Conservation (phyloP, 2,113 vertebrate genomes). For the Rousettus leschenaultii region DNA sequence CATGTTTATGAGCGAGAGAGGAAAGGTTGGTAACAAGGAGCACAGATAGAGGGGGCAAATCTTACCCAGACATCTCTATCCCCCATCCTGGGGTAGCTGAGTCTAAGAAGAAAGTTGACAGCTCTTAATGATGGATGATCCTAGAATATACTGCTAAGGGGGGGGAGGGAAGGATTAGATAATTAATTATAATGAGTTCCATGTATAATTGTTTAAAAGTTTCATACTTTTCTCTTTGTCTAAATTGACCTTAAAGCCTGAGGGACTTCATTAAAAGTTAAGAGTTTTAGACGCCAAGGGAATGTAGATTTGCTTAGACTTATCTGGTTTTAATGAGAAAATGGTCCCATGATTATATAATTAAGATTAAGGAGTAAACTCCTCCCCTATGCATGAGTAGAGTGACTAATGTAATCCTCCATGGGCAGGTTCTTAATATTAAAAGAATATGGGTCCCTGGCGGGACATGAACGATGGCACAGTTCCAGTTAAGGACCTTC, state of each 20-base stretch:
- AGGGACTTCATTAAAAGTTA: conserved; percentile 54
- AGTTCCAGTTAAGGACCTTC: neutral
- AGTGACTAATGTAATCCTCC: neutral
- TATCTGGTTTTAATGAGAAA: conserved; percentile 49
- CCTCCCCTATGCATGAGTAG: neutral
- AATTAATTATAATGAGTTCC: conserved; percentile 25
- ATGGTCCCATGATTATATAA: neutral
- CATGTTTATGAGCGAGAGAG: neutral
- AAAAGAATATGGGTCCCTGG: neutral
- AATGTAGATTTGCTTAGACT: conserved; percentile 20
- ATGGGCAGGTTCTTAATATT: neutral
- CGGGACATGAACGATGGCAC: neutral
- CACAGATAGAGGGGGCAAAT: neutral
- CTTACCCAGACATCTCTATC: neutral
- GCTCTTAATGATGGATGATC: neutral
- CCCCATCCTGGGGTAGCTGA: neutral
- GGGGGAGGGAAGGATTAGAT: neutral
- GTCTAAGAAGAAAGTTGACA: neutral
- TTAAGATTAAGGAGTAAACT: conserved; percentile 18
- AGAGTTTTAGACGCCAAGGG: conserved; percentile 9
- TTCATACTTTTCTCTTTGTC: conserved; percentile 49
- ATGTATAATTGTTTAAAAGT: neutral
- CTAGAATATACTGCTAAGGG: neutral
- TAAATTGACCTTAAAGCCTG: conserved; percentile 40
- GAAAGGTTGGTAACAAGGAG: neutral